A percentile compares a stretch with the other conserved stretches of the same genome.
Conservation (phyloP, 2,113 vertebrate genomes). For the Caranx melampygus region DNA sequence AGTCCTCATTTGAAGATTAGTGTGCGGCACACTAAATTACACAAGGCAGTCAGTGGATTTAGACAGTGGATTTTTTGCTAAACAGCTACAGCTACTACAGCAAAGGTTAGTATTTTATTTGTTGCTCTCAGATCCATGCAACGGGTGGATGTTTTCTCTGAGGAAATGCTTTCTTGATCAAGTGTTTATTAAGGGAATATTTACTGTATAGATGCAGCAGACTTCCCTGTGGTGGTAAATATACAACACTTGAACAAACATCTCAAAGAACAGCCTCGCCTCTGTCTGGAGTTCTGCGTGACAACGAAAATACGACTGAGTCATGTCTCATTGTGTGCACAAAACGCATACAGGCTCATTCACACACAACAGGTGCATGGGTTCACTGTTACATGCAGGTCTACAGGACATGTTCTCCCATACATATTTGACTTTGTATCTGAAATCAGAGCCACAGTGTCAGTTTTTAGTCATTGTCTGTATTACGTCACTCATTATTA, state of each 20-base stretch:
- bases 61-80: background rate
- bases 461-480: no score
- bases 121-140: background rate
- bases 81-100: background rate
- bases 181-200: conserved; percentile 18
- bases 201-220: conserved; percentile 15
- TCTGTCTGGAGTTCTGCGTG: background rate
- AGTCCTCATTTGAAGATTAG: conserved; percentile 15
- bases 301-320: conserved; percentile 6
- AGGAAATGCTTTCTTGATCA: conserved; percentile 6
- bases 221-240: conserved; percentile 1
- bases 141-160: conserved; percentile 3
- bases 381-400: no score
- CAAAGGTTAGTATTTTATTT: background rate
- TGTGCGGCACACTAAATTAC: background rate
- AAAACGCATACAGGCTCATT: background rate
- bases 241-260: conserved; percentile 21
- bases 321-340: background rate
- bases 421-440: no score
- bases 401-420: no score
- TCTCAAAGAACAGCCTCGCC: background rate
- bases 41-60: background rate
- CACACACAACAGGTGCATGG: no score
- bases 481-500: no score
- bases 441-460: no score